Evolutionary conservation across 1,140 invertebrate genomes (phyloP).

Genomic region (Camponotus pennsylvanicus): DNA sequence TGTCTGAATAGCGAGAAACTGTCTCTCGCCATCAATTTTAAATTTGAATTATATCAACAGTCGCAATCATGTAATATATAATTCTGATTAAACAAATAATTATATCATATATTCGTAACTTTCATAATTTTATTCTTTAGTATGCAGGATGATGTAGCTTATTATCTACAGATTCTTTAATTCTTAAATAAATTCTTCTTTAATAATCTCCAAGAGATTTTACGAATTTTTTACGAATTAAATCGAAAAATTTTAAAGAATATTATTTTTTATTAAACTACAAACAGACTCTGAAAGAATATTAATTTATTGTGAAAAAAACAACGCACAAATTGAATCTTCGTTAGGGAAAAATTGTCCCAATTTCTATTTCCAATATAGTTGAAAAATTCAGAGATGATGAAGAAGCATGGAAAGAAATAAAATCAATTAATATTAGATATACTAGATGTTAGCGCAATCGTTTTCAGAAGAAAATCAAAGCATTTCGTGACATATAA

Average conservation of each 20-base stretch:
- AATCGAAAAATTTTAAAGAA: neutral
- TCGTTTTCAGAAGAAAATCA: neutral
- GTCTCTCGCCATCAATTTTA: neutral
- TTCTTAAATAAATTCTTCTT: neutral
- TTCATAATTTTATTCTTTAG: conserved; percentile 14
- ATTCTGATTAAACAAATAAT: conserved; percentile 2
- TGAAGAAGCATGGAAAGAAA: neutral
- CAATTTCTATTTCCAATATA: neutral
- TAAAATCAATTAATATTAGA: neutral
- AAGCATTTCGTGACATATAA: neutral
- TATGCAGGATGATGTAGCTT: neutral
- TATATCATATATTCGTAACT: neutral
- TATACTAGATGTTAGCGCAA: neutral
- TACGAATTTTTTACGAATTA: neutral
- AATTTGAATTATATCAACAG: neutral
- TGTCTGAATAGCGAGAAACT: neutral
- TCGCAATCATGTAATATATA: neutral
- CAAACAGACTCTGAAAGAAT: neutral
- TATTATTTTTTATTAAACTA: neutral
- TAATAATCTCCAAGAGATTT: neutral
- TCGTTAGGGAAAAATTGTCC: neutral
- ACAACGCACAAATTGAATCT: neutral
- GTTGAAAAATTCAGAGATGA: conserved; percentile 3
- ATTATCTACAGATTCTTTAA: neutral
- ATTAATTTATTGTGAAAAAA: neutral